A percentile compares a stretch with the other conserved stretches of the same genome.
Conservation (phyloP, 2,888 invertebrate genomes). For the Cosmorhoe ocellata region DNA sequence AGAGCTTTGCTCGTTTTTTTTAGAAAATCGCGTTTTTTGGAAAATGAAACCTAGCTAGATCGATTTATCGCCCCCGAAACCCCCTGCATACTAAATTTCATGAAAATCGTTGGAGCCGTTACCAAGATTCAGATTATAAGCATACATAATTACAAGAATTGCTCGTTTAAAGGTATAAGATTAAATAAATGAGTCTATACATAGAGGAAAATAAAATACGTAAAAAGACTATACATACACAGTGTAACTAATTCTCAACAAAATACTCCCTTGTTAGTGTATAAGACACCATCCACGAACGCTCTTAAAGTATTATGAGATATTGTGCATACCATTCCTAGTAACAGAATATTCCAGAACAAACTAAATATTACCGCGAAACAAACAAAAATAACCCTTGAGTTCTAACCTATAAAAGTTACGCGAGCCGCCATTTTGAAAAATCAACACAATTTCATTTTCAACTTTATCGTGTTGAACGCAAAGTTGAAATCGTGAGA, state of each 20-base stretch:
- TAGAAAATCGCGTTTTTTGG: too few species aligned
- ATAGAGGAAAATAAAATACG: too few species aligned
- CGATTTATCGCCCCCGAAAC: too few species aligned
- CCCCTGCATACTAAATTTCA: too few species aligned
- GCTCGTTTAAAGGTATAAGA: too few species aligned
- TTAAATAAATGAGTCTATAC: too few species aligned
- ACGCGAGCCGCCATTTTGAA: conserved; percentile 12
- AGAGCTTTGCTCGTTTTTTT: too few species aligned
- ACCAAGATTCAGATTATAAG: too few species aligned
- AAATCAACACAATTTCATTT: neutral
- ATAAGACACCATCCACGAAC: conserved; percentile 3
- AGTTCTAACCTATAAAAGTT: conserved; percentile 12
- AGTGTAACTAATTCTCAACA: conserved; percentile 16
- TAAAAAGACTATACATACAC: neutral
- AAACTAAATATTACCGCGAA: neutral
- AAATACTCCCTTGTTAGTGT: conserved; percentile 14
- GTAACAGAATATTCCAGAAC: conserved; percentile 7
- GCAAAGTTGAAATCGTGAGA: conserved; percentile 1
- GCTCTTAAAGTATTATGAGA: conserved; percentile 18
- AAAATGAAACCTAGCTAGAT: too few species aligned
- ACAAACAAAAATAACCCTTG: conserved; percentile 13
- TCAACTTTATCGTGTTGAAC: neutral
- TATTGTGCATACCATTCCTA: conserved; percentile 20
- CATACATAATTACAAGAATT: too few species aligned
- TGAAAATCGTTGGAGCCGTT: too few species aligned